A percentile compares a stretch with the other conserved stretches of the same genome.
Conservation (phyloP, 2,888 invertebrate species). For the Cheilosia variabilis region DNA sequence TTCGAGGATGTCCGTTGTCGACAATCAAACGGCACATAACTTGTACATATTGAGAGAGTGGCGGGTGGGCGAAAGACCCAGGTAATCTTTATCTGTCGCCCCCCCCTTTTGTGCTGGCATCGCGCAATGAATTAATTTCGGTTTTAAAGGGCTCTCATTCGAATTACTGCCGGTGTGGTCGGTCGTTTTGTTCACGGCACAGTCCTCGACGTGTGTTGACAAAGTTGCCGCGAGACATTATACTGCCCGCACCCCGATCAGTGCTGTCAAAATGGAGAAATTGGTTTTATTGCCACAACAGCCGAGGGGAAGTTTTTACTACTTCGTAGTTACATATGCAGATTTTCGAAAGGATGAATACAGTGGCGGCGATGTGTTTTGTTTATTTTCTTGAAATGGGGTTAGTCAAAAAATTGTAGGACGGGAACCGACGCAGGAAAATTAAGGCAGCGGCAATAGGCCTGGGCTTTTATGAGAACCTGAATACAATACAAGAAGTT, state of each 20-base stretch:
- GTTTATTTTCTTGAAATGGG: no score
- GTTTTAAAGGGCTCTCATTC: slow-evolving; percentile 60
- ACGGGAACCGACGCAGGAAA: no score
- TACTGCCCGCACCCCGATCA: not conserved
- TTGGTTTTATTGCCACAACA: slow-evolving; percentile 24
- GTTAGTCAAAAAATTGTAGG: no score
- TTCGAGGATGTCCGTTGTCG: not conserved
- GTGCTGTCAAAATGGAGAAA: slow-evolving; percentile 27
- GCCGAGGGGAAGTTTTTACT: slow-evolving; percentile 37
- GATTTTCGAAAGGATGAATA: slow-evolving; percentile 6
- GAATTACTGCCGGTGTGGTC: slow-evolving; percentile 30
- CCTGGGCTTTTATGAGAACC: no score
- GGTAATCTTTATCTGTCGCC: slow-evolving; percentile 51
- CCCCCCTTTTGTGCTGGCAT: slow-evolving; percentile 18
- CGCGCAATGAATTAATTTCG: slow-evolving; percentile 64
- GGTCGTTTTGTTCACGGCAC: slow-evolving; percentile 20
- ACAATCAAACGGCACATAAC: slow-evolving; percentile 61
- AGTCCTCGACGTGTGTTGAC: slow-evolving; percentile 37
- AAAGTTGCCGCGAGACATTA: slow-evolving; percentile 50
- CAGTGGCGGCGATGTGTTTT: not conserved
- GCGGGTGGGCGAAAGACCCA: slow-evolving; percentile 11
- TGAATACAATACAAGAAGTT: no score
- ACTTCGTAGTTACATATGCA: slow-evolving; percentile 36
- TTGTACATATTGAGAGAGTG: slow-evolving; percentile 10
- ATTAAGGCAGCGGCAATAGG: no score